These are phyloP conservation scores for Etheostoma spectabile DNA, from an alignment of 2,113 vertebrate genomes.

Conservation along the genomic window DNA sequence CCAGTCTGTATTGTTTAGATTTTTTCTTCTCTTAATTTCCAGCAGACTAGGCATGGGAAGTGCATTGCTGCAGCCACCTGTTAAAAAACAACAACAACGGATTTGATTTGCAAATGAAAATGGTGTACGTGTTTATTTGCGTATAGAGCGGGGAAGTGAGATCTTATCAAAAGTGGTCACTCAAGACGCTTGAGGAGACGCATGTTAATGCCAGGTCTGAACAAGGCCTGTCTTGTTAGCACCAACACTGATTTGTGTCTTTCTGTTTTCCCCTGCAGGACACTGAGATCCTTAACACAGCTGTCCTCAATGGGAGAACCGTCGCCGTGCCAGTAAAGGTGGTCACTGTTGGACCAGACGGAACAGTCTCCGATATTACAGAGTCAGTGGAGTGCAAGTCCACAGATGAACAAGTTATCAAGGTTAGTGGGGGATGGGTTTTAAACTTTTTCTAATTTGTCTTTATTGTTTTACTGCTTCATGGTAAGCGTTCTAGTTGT, in stretches of 20 bases:
- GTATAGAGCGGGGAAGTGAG: too few species aligned
- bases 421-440: slow-evolving; percentile 83
- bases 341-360: slow-evolving; percentile 90
- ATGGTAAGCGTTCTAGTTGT: neutral
- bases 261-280: slow-evolving; percentile 83
- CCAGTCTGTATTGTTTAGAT: too few species aligned
- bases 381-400: slow-evolving; percentile 93
- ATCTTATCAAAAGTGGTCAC: too few species aligned
- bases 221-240: too few species aligned
- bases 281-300: slow-evolving; percentile 94
- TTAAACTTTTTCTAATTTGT: neutral
- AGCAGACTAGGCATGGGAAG: too few species aligned
- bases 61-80: too few species aligned
- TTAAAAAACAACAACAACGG: too few species aligned
- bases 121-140: too few species aligned
- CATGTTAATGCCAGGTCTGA: too few species aligned
- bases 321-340: slow-evolving; percentile 92
- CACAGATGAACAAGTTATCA: slow-evolving; percentile 90
- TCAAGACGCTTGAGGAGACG: too few species aligned
- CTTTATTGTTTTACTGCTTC: slow-evolving; percentile 4
- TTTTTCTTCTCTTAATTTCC: too few species aligned
- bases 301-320: slow-evolving; percentile 91
- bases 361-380: slow-evolving; percentile 89
- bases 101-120: too few species aligned
- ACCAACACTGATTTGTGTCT: neutral